Evolutionary conservation across 2,113 vertebrate genomes (phyloP), one percentile per base, ranked within the genome.

Genomic region (Bucco capensis): DNA sequence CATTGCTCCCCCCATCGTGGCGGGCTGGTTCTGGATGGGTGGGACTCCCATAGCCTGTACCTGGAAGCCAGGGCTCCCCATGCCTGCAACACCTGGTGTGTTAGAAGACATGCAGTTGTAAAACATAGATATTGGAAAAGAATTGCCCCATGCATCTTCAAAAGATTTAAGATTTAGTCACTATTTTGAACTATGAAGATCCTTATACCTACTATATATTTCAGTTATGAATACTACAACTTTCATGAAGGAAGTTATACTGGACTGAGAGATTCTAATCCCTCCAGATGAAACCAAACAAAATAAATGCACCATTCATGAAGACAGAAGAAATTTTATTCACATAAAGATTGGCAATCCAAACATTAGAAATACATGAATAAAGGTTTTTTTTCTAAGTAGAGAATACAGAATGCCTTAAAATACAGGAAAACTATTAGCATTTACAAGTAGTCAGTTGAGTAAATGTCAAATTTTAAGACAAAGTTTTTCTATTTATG

Each of bases 1-100:
- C 6, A 92, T 42, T 7, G 49, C 1, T 9, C 61, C 67, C 2
- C 18, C 31, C 27, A 69, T 64, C 12, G 12, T 8, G 3, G 46
- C 7, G 10, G 96, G 94, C n/a, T 97, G 97, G 44, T 85, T 92
- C 38, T 95, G 93, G 21, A 91, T 10, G 47, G 95, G 80, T 25
- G 95, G 75, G 64, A 21, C 25, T 47, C 31, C 82, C 67, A 16
- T 42, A 50, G 76, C 9, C 53, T 93, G 94, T 16, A 10, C 40
- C 33, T 66, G 94, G 74, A 71, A 89, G n/a, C 27, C 76, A 53
- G 88, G 85, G n/a, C 3, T 86, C 27, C 12, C 71, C 2, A 12
- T 8, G 0, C 27, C 93, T 25, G 77, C 9, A 6, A 46, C 51
- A 86, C 27, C 57, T 77, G 33, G 19, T 12, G 53, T 31, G 21